Base-by-base conservation (phyloP, 2,113 vertebrate species). In the Chelonoidis abingdonii region DNA sequence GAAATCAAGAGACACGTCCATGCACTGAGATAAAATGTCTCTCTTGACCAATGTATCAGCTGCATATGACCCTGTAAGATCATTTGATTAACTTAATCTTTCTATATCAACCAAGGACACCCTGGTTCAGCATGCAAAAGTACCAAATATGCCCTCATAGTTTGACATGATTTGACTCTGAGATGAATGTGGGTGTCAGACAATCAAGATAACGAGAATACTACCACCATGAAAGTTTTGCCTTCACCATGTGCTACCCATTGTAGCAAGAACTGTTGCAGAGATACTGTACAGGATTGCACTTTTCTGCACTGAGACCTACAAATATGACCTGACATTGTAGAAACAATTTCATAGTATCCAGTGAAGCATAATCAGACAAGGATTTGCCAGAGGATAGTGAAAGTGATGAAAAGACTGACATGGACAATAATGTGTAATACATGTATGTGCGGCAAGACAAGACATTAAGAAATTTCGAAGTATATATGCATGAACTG, bases 301-400 rank as follows among this genome's bases (percentile, higher is more conserved):
- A 54, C 35, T 57, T 57, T 86, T 81, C 92, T 54, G 69, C 88
- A 49, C 22, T 16, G 41, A 93, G 91, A 91, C 86, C 89, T 90
- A 80, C 80, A 96, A 89, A 96, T 62, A 88, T 52, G 87, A 96
- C 75, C 94, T 94, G 96, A 96, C 96, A 96, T 54, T 80, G 92
- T 53, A 86, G 80, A 75, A 96, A 90, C 80, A 97, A 52, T 94
- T 88, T 92, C 90, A 94, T 38, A 83, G 76, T 80, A 69, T 24
- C 87, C 86, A 92, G 17, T 1, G 6, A 96, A 96, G 94, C 96
- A 92, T 41, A 76, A 87, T 0, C 1, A 0, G 93, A 92, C 94
- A 96, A 80, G 89, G 93, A 79, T 93, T 94, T 89, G 94, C 87
- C 94, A 97, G 89, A 86, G 86, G 84, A 96, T 84, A 69, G 8